Evolutionary conservation across 2,797 vertebrate species (phyloP), one percentile per base, ranked within the genome.

Genomic region (Ammospiza maritima): DNA sequence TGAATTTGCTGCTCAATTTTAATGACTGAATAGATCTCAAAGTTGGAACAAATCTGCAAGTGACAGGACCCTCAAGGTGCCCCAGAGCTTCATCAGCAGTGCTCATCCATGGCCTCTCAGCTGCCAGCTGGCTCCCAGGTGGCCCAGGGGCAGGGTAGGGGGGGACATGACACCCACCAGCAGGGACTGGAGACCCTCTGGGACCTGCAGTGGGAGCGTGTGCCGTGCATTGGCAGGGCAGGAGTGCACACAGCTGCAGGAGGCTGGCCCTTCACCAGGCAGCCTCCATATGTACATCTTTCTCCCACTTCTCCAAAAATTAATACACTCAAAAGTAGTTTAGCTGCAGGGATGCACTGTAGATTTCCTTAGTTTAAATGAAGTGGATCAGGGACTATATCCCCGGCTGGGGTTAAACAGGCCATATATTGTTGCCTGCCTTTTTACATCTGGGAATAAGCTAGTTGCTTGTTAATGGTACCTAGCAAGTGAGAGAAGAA

Each of bases 291-390:
- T 6, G 30, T 32, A 91, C 11, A 11, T 40, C 83, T 81, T 91
- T 93, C 17, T 22, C 85, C 58, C 75, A 42, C 36, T 90, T 76
- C 90, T 90, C 74, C 17, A 53, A 85, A 80, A 53, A 57, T 10
- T 4, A 64, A 80, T 44, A 4, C 38, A 5, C 66, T 61, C 29
- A 57, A 57, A 94, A 86, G 57, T 44, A 85, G 45, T 88, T 84
- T 51, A 80, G 79, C 92, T 82, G 86, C 51, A 32, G 36, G 79
- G 60, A 85, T 57, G 75, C 48, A 18, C 79, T 85, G 66, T 92
- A 88, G 86, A 85, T 94, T 94, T 89, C 91, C 61, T 74, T 78
- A 32, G 72, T 94, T 86, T 85, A 93, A 96, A 94, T 75, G 70
- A 90, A 76, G 45, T 16, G 44, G 29, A 44, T 48, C 73, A 60